Base-by-base conservation (phyloP, 2,113 vertebrate species). In the Scartelaos histophorus region DNA sequence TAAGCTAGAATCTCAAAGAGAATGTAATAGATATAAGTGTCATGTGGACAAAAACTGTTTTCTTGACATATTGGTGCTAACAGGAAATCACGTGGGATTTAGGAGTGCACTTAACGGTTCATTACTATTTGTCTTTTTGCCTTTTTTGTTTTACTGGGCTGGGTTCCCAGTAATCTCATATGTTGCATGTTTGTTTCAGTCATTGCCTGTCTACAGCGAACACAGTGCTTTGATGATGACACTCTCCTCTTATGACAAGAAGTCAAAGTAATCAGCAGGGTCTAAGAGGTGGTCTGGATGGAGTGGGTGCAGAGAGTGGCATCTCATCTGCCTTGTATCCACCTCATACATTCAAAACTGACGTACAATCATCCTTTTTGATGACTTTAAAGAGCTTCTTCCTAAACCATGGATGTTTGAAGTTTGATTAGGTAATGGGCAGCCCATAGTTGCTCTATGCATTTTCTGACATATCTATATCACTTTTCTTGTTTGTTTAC, bases 131-230 rank as follows among this genome's bases (percentile, higher is more conserved):
- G 38, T 0, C 51, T 65, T 67, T 0, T 69, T 45, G 57, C 43
- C 77, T 69, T 73, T 35, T 19, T 75, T 83, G 29, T 78, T 87
- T 79, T 75, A 83, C 90, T 90, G 90, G 92, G 92, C 92, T 93
- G 92, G 93, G 91, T 92, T 91, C 91, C 91, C 81, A 79, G 90
- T 90, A 87, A 70, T 77, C 74, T 79, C 81, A 82, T 3, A 21
- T 74, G n/a, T 82, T 71, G 67, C 76, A 68, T 76, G 70, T 72
- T 78, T 45, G 15, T 79, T 82, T 80, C 46, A 70, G 66, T 82
- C 47, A 43, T 74, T 66, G 68, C 67, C 78, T 71, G 71, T 62
- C 46, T 69, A 21, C 51, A 54, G 51, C 11, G n/a, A 70, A 35
- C 74, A 66, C 53, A 75, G 66, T 74, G 71, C 67, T 75, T 71